phyloP scores from a whole-genome alignment of 1,140 invertebrate genomes.

The Delia radicum region DNA sequence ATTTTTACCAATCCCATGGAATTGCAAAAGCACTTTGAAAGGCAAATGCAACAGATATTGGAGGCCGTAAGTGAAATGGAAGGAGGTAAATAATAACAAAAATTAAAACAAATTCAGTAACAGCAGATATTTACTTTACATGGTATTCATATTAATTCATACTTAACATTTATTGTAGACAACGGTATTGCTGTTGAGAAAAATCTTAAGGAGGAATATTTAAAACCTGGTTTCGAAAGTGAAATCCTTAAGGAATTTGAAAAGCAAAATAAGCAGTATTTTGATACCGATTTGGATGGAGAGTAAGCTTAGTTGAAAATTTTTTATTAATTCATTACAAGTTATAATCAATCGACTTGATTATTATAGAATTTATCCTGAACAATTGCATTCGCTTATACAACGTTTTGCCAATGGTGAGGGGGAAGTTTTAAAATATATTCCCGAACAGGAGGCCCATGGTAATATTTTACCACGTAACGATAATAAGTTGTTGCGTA shows the following conservation, averaged over 20 bases:
- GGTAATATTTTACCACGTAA: slow-evolving; percentile 42
- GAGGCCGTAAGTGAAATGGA: slow-evolving; percentile 52
- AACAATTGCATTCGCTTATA: slow-evolving; percentile 49
- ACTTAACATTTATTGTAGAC: neutral
- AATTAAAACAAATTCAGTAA: neutral
- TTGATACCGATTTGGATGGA: slow-evolving; percentile 54
- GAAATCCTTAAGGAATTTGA: slow-evolving; percentile 45
- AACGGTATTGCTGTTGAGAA: slow-evolving; percentile 35
- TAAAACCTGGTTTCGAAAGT: slow-evolving; percentile 52
- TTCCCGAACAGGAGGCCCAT: slow-evolving; percentile 26
- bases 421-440: slow-evolving; percentile 25
- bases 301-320: no score
- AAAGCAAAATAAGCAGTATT: slow-evolving; percentile 34
- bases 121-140: neutral
- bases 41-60: slow-evolving; percentile 54
- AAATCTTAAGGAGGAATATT: slow-evolving; percentile 45
- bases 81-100: slow-evolving; percentile 37
- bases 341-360: no score
- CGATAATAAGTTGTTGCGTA: slow-evolving; percentile 28
- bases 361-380: slow-evolving; percentile 46
- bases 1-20: slow-evolving; percentile 57
- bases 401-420: slow-evolving; percentile 40
- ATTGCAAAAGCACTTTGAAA: slow-evolving; percentile 58
- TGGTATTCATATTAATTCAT: neutral
- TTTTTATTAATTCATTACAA: no score